These are phyloP conservation scores for Athetis lepigone DNA, from an alignment of 2,888 invertebrate genomes.

Conservation along the genomic window DNA sequence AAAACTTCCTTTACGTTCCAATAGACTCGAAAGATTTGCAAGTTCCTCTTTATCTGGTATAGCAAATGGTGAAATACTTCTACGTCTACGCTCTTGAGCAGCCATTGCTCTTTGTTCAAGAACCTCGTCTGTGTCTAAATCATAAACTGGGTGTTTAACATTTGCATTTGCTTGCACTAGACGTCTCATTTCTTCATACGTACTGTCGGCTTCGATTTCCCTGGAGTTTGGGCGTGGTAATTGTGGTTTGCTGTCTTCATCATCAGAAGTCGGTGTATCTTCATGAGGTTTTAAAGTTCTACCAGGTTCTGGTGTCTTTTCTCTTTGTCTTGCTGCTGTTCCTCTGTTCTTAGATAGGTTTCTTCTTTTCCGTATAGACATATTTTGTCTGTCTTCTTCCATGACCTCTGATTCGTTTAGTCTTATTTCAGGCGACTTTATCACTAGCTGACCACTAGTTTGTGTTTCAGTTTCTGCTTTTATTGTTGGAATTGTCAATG, in stretches of 20 bases:
- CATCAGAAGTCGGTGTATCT: slow-evolving; percentile 92
- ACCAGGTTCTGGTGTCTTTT: slow-evolving; percentile 88
- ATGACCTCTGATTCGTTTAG: slow-evolving; percentile 69
- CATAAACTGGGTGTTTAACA: slow-evolving; percentile 86
- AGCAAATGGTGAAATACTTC: slow-evolving; percentile 89
- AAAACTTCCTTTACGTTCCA: slow-evolving; percentile 87
- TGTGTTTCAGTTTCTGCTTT: slow-evolving; percentile 82
- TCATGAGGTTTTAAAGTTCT: slow-evolving; percentile 88
- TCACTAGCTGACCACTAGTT: slow-evolving; percentile 74
- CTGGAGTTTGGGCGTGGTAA: slow-evolving; percentile 73
- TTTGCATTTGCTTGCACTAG: slow-evolving; percentile 82
- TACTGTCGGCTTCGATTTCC: slow-evolving; percentile 87
- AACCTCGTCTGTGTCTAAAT: slow-evolving; percentile 85
- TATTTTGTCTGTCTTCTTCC: slow-evolving; percentile 85
- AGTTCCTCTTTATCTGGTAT: slow-evolving; percentile 84
- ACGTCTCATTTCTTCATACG: slow-evolving; percentile 87
- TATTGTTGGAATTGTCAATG: slow-evolving; percentile 77
- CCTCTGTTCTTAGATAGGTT: slow-evolving; percentile 91
- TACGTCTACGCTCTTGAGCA: slow-evolving; percentile 84
- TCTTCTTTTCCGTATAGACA: slow-evolving; percentile 91
- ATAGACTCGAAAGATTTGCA: slow-evolving; percentile 64
- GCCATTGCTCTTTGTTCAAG: slow-evolving; percentile 85
- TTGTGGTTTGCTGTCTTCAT: slow-evolving; percentile 80
- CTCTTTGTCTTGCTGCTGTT: slow-evolving; percentile 85
- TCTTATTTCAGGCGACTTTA: slow-evolving; percentile 72